Base-by-base conservation (phyloP, 2,888 invertebrate species). In the Neoaliturus tenellus region DNA sequence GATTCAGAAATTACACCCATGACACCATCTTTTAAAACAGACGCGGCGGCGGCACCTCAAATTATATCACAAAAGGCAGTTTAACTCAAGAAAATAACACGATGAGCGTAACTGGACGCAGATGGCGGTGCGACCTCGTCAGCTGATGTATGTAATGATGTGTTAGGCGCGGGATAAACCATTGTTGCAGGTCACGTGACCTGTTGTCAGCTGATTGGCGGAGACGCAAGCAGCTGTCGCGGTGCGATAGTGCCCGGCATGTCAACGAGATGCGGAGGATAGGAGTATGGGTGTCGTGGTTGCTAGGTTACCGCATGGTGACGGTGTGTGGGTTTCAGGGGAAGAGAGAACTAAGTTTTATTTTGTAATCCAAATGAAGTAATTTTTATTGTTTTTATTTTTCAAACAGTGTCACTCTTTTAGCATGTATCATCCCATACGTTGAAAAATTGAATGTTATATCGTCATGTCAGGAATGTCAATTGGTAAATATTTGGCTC, bases 121-220 rank as follows among this genome's bases (percentile, higher is more conserved):
- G 2, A 51, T 23, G 51, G 62, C 62, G 28, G 51, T 6, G 28
- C 31, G 62, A 14, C 62, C 62, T 62, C 62, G 28, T 28, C 62
- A 62, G 62, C 62, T 31, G 31, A 62, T 62, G 28, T 14, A 25
- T 62, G 31, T 62, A 62, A 62, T 62, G 62, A 62, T 62, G 62
- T 62, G 62, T 17, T 62, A 31, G 62, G 62, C 31, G 55, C 12
- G 62, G 14, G 17, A 62, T n/a, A 31, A 28, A 12, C 28, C 14
- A 62, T 62, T 62, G 62, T 62, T 62, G 62, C 31, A 4, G 20
- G 62, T 62, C 62, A 62, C 62, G 31, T 62, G 62, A 62, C 25
- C 62, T 28, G 31, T 62, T 62, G 31, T 62, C 62, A 62, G 62
- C 62, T 62, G 62, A 62, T 62, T 62, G 62, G 25, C 2, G 51